Base-by-base conservation (phyloP, 1,140 invertebrate genomes). In the Dinoponera quadriceps region DNA sequence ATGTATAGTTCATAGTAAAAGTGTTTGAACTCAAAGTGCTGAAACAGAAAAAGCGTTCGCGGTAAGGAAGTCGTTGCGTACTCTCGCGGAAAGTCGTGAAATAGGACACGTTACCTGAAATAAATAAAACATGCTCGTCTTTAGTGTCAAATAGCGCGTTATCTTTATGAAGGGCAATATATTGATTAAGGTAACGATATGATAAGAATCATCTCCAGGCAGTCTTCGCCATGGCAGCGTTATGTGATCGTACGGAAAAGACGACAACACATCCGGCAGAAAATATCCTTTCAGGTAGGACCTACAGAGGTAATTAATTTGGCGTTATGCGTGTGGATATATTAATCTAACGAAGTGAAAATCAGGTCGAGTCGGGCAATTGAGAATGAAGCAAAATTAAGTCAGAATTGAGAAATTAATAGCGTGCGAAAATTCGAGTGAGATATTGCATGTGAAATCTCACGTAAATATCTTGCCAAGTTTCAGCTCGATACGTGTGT, bases 81-180 rank as follows among this genome's bases (percentile, higher is more conserved):
- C 55, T 71, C 18, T 75, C 3, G 11, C 59, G 4, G 44, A 72
- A 69, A 48, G 83, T 57, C 33, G 51, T 3, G 51, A 63, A 48
- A 20, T 0, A 72, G 9, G 16, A 60, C 22, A 49, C 13, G 27
- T 91, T 89, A 94, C 93, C 55, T 44, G 69, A 82, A 92, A 93
- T 18, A 91, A 27, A 55, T 92, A 90, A 13, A 38, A 82, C n/a
- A 92, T 63, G 22, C 91, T 89, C 0, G 11, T 51, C 48, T 82
- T 85, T 4, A 94, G 85, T 13, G 91, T 92, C 16, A 73, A 60
- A 63, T 92, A 94, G 27, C 93, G 90, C 0, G 33, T 38, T 4
- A 93, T 38, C 63, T 94, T 94, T 11, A 94, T 60, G 7, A 93
- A n/a, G 20, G 93, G 93, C 16, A 93, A 66, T 4, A 94, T n/a